A percentile compares a stretch with the other conserved stretches of the same genome.
Evolutionary conservation across 2,888 invertebrate genomes (phyloP).

Genomic region (Venusia cambrica): DNA sequence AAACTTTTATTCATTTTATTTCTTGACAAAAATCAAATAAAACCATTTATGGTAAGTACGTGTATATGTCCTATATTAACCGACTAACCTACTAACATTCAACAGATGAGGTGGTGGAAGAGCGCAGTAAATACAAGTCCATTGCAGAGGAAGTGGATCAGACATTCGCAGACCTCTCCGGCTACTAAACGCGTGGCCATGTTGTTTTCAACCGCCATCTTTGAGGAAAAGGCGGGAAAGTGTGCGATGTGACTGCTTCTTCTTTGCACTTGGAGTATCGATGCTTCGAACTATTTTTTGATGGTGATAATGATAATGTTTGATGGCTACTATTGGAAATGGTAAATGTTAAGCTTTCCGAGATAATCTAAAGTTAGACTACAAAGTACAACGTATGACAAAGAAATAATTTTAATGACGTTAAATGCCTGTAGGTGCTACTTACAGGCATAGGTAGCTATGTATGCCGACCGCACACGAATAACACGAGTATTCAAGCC

Average conservation of each 20-base stretch:
- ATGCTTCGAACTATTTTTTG: constrained; percentile 19
- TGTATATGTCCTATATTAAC: too few species aligned
- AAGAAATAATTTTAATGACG: too few species aligned
- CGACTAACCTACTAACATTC: constrained; percentile 50
- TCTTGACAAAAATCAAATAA: too few species aligned
- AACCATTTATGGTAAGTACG: too few species aligned
- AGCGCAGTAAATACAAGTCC: constrained; percentile 98
- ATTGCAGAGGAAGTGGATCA: constrained; percentile 99
- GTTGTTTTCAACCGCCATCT: constrained; percentile 39
- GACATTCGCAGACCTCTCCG: constrained; percentile 97
- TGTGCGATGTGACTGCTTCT: constrained; percentile 21
- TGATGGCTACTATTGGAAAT: constrained; percentile 3
- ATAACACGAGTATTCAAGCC: not conserved
- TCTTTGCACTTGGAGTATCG: constrained; percentile 24
- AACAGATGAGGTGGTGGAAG: constrained; percentile 92
- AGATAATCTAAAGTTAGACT: too few species aligned
- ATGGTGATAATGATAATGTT: constrained; percentile 9
- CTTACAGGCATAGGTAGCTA: too few species aligned
- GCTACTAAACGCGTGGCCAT: constrained; percentile 85
- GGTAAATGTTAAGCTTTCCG: too few species aligned
- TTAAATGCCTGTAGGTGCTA: too few species aligned
- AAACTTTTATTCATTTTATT: too few species aligned
- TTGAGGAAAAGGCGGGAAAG: constrained; percentile 39
- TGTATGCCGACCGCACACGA: not conserved
- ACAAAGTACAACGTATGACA: not conserved